Percentiles rank a stretch among this genome's conserved stretches.
Conservation (phyloP, 2,113 vertebrate genomes). For the Salminus brasiliensis region DNA sequence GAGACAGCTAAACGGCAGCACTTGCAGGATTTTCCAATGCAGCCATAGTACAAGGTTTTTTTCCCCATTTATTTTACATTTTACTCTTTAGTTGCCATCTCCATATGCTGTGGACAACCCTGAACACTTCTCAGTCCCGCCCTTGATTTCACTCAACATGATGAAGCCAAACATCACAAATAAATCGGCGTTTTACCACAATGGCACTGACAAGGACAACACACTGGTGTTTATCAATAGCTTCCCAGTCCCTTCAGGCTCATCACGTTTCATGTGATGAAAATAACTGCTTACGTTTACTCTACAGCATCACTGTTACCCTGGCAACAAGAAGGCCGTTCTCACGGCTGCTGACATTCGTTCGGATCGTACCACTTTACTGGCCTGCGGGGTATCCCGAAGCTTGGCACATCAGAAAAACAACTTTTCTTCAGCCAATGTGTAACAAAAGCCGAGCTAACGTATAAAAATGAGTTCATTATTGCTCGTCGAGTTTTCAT, state of each 20-base stretch:
- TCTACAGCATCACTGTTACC: conserved; percentile 49
- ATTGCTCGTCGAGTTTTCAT: neutral
- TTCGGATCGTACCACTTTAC: conserved; percentile 31
- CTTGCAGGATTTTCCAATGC: neutral
- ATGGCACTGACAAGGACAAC: neutral
- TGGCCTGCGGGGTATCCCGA: neutral
- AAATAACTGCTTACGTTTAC: conserved; percentile 42
- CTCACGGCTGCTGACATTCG: conserved; percentile 41
- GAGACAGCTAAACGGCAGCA: too few relatives aligned
- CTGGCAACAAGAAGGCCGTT: conserved; percentile 41
- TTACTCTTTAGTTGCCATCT: neutral
- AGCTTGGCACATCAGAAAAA: neutral
- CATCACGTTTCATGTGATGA: conserved; percentile 31
- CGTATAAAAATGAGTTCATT: fast-evolving
- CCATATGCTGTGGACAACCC: neutral
- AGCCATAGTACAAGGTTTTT: too few relatives aligned
- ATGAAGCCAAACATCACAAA: neutral
- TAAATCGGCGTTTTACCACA: neutral
- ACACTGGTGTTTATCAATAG: neutral
- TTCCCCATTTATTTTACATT: too few relatives aligned
- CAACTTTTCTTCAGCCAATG: neutral
- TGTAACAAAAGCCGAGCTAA: neutral
- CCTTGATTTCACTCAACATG: neutral
- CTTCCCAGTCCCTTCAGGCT: neutral
- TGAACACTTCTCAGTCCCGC: neutral